Percentiles rank a stretch among this genome's conserved stretches.
Evolutionary conservation across 2,113 vertebrate genomes (phyloP).

Genomic region (Syngnathus floridae): DNA sequence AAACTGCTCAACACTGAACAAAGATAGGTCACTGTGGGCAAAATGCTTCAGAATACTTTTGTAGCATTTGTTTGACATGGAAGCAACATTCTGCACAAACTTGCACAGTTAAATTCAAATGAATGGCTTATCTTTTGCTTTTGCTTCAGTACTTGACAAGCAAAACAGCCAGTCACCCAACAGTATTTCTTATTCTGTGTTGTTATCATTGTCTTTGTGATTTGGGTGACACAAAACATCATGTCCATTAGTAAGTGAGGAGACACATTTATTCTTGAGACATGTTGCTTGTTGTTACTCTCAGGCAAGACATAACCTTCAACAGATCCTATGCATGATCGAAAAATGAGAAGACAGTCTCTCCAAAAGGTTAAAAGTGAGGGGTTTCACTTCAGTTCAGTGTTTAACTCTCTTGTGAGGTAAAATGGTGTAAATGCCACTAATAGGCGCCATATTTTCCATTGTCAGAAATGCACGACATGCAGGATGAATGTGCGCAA

Average conservation of each 20-base stretch:
- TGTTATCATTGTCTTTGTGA: slow-evolving; percentile 29
- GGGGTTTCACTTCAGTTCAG: slow-evolving; percentile 19
- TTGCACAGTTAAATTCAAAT: slow-evolving; percentile 39
- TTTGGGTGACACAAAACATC: slow-evolving; percentile 10
- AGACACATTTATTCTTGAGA: not conserved
- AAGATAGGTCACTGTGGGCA: no score
- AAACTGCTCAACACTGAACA: no score
- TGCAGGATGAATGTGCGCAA: slow-evolving; percentile 58
- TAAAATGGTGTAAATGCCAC: slow-evolving; percentile 65
- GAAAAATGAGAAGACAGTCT: slow-evolving; percentile 26
- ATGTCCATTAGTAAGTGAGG: slow-evolving; percentile 10
- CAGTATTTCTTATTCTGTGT: slow-evolving; percentile 7
- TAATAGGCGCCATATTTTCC: slow-evolving; percentile 69
- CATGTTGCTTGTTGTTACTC: slow-evolving; percentile 8
- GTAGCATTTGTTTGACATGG: slow-evolving; percentile 5
- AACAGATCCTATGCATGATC: slow-evolving; percentile 11
- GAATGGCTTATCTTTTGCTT: slow-evolving; percentile 22
- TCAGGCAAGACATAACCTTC: slow-evolving; percentile 18
- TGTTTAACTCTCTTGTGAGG: slow-evolving; percentile 38
- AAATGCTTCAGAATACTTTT: no score
- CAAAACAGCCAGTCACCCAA: slow-evolving; percentile 13
- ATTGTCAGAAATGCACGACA: slow-evolving; percentile 54
- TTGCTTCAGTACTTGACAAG: slow-evolving; percentile 17
- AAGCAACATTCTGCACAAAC: slow-evolving; percentile 23
- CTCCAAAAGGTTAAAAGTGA: slow-evolving; percentile 39